Evolutionary conservation across 2,888 invertebrate genomes (phyloP).

Genomic region (Acutogordius australiensis): DNA sequence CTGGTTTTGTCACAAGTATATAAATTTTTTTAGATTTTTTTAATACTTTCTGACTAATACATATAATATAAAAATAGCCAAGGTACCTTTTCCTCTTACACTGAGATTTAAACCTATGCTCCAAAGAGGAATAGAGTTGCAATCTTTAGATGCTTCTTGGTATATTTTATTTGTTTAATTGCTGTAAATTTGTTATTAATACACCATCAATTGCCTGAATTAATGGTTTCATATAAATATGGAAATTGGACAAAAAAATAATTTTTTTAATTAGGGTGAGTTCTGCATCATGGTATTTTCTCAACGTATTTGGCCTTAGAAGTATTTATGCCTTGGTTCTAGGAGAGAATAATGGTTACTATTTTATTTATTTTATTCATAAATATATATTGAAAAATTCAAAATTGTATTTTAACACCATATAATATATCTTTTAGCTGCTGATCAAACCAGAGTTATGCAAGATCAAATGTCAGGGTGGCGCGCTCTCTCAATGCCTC

Average conservation of each 20-base stretch:
- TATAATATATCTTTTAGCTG: no score
- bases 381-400: no score
- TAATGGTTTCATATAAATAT: no score
- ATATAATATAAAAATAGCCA: no score
- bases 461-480: constrained; percentile 95
- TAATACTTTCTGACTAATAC: no score
- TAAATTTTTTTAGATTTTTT: neutral
- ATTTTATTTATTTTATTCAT: constrained; percentile 12
- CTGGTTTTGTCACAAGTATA: constrained; percentile 81
- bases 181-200: neutral
- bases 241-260: no score
- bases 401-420: no score
- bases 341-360: constrained; percentile 66
- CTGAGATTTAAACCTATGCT: constrained; percentile 95
- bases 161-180: neutral
- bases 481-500: constrained; percentile 81
- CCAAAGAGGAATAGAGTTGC: constrained; percentile 77
- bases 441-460: constrained; percentile 71
- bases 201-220: neutral
- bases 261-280: constrained; percentile 54
- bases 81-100: constrained; percentile 90
- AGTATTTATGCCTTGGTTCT: constrained; percentile 86
- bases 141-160: constrained; percentile 87
- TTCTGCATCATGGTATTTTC: constrained; percentile 96
- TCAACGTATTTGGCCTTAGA: constrained; percentile 87